Base-by-base conservation (phyloP, 1,140 invertebrate species). In the Ganaspis sp. region DNA sequence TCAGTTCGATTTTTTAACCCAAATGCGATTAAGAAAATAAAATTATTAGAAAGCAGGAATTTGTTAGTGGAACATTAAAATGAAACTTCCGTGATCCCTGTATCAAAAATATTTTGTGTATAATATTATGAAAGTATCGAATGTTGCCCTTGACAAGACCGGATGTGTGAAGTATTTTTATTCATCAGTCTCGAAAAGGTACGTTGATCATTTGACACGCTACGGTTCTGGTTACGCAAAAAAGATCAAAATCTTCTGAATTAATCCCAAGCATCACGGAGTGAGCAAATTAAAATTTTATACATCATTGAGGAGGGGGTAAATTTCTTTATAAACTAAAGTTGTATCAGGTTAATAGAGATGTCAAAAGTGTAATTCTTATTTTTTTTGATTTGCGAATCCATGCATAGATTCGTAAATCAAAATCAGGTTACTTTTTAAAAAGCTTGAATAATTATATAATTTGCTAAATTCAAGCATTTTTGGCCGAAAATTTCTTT, bases 191-290 rank as follows among this genome's bases (percentile, higher is more conserved):
- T 15, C n/a, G n/a, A 49, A 49, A 49, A 49, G 45, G 45, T 49
- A 49, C 45, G 45, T 49, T 49, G 45, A 49, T 49, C 45, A 49
- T 49, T 49, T 49, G 45, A 49, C 45, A 49, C 40, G 40, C 40
- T 45, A 15, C 45, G 45, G 45, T 5, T 49, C 45, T 17, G n/a
- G 45, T 49, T 49, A 49, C 45, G 45, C 45, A 49, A 49, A 49
- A 49, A 49, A 45, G 45, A 49, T 49, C 45, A 49, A 49, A 49
- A 49, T 49, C 45, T 49, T 49, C 17, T 49, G 45, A 49, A 49
- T 49, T 49, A 49, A 17, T n/a, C 8, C 45, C 6, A 49, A 8
- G 5, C 15, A 17, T 17, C 5, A 49, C 17, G 17, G 12, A 12
- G 15, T 49, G 17, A 49, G 45, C 45, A 49, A 49, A 49, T 49